Conservation (phyloP, 2,888 invertebrate species). For the Phyllotreta striolata region DNA sequence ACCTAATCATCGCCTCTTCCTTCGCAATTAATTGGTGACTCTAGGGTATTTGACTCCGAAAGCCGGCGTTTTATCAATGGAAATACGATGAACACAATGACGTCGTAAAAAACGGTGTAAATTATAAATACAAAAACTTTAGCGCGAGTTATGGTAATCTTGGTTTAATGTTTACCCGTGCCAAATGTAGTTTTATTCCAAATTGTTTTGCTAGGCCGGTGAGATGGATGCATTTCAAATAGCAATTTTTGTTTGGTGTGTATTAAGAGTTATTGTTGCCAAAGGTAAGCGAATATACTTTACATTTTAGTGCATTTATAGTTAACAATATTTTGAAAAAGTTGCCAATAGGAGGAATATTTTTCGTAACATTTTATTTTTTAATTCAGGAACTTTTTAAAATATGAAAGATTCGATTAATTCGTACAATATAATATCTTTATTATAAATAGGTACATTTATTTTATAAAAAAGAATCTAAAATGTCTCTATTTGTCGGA, state of each 20-base stretch:
- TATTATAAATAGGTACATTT: too few relatives aligned
- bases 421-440: too few relatives aligned
- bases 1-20: background rate
- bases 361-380: too few relatives aligned
- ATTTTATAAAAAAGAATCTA: too few relatives aligned
- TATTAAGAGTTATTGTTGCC: background rate
- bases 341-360: too few relatives aligned
- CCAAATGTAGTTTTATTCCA: constrained; percentile 5
- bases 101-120: constrained; percentile 5
- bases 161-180: constrained; percentile 5
- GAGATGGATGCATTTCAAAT: constrained; percentile 1
- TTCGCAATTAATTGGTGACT: constrained; percentile 5
- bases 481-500: too few relatives aligned
- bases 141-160: background rate
- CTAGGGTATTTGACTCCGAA: background rate
- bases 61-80: background rate
- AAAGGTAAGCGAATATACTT: too few relatives aligned
- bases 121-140: constrained; percentile 9
- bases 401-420: too few relatives aligned
- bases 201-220: constrained; percentile 17
- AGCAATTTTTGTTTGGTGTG: constrained; percentile 10
- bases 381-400: too few relatives aligned
- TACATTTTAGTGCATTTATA: too few relatives aligned
- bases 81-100: background rate
- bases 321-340: too few relatives aligned